These are phyloP conservation scores for human (Homo sapiens) DNA, from an alignment of 2,113 vertebrate species.

Conservation along the genomic window DNA sequence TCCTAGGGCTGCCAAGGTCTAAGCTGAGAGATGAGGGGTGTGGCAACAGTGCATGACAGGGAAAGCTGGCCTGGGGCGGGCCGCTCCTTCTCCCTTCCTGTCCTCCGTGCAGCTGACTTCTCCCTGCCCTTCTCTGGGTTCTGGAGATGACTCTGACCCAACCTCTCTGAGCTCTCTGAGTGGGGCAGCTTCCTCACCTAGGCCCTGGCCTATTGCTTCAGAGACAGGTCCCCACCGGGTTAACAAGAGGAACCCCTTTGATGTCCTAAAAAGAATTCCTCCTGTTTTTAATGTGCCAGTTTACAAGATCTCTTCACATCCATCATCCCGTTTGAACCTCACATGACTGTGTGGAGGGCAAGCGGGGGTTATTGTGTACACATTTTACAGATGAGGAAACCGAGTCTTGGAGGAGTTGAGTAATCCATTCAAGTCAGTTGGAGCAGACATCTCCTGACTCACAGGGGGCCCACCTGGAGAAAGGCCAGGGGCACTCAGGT, in stretches of 20 bases:
- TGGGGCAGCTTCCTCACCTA: not conserved
- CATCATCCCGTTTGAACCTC: not conserved
- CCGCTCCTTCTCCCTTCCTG: rapidly evolving
- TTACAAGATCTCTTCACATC: constrained; percentile 8
- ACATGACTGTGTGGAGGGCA: not conserved
- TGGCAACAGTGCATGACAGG: not conserved
- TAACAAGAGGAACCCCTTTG: constrained; percentile 10
- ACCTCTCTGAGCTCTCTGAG: not conserved
- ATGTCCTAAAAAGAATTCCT: not conserved
- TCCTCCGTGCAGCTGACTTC: not conserved
- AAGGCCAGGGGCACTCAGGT: not conserved
- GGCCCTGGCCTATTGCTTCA: not conserved
- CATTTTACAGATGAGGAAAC: constrained; percentile 2
- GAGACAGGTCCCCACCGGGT: not conserved
- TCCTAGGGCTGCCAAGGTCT: not conserved
- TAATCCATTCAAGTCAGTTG: not conserved
- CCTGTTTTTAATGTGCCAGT: not conserved
- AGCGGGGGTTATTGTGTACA: not conserved
- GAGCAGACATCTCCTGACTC: not conserved
- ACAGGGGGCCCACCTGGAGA: not conserved
- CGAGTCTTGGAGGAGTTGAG: not conserved
- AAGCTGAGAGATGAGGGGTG: not conserved
- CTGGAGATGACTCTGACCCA: not conserved
- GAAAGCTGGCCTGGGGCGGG: not conserved
- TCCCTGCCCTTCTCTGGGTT: not conserved